Conservation (phyloP, 1,140 invertebrate species). For the Diorhabda elongata region DNA sequence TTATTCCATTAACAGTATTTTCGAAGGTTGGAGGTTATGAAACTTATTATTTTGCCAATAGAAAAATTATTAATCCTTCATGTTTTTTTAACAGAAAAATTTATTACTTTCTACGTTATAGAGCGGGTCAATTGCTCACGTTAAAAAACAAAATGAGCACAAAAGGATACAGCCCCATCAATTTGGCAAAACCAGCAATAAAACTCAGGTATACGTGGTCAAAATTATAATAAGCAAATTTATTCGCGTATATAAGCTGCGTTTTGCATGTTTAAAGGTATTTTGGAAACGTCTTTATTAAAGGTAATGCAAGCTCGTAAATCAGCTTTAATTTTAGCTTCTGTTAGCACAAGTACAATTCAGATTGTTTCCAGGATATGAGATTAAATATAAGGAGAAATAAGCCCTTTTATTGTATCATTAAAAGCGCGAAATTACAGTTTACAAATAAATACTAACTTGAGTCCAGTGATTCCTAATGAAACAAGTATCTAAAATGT, state of each 20-base stretch:
- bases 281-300: conserved; percentile 15
- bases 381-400: conserved; percentile 12
- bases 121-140: not conserved
- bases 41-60: too few relatives aligned
- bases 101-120: too few relatives aligned
- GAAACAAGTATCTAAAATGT: too few relatives aligned
- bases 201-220: conserved; percentile 2
- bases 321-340: conserved; percentile 19
- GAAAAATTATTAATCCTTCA: too few relatives aligned
- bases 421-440: not conserved
- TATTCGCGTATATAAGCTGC: conserved; percentile 9
- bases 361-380: conserved; percentile 11
- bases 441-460: too few relatives aligned
- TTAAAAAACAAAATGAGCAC: not conserved
- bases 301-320: conserved; percentile 6
- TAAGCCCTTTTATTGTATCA: conserved; percentile 16
- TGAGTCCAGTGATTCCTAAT: too few relatives aligned
- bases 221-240: conserved; percentile 14
- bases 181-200: not conserved
- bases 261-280: conserved; percentile 13
- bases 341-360: conserved; percentile 11
- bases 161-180: not conserved
- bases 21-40: too few relatives aligned
- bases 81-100: too few relatives aligned
- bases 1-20: too few relatives aligned